Percentiles rank a stretch among this genome's conserved stretches.
Evolutionary conservation across 2,888 invertebrate species (phyloP).

Genomic region (Acleris emargana): DNA sequence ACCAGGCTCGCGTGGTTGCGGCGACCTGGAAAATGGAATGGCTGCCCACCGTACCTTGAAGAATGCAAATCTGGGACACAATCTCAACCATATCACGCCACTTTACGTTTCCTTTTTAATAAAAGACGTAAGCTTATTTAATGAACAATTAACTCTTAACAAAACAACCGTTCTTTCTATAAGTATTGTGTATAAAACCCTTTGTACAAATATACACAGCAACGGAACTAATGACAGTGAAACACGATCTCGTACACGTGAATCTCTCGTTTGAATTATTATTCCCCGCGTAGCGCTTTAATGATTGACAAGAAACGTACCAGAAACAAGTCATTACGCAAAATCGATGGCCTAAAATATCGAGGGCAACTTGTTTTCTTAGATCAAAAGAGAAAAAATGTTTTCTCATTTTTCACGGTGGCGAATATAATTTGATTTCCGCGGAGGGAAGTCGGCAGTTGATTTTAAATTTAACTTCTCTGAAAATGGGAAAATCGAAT

Average conservation of each 20-base stretch:
- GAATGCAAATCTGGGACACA: constrained; percentile 64
- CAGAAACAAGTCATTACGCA: constrained; percentile 58
- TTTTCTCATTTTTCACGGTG: constrained; percentile 72
- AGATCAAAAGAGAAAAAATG: constrained; percentile 69
- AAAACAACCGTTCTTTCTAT: constrained; percentile 16
- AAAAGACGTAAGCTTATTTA: constrained; percentile 14
- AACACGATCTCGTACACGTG: constrained; percentile 48
- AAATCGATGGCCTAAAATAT: constrained; percentile 68
- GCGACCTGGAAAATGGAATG: constrained; percentile 58
- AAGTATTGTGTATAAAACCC: constrained; percentile 9
- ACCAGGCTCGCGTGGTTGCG: constrained; percentile 53
- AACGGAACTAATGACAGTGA: constrained; percentile 50
- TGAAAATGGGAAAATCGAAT: constrained; percentile 66
- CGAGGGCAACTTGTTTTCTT: constrained; percentile 60
- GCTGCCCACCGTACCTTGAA: constrained; percentile 53
- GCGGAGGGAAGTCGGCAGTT: constrained; percentile 67
- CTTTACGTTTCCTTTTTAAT: constrained; percentile 38
- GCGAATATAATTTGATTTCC: constrained; percentile 77
- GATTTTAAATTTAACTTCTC: constrained; percentile 73
- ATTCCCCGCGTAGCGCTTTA: constrained; percentile 43
- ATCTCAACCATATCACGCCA: constrained; percentile 54
- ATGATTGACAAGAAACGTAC: constrained; percentile 50
- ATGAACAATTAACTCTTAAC: constrained; percentile 18
- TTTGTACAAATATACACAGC: constrained; percentile 36
- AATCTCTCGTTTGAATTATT: constrained; percentile 42